Evolutionary conservation across 2,113 vertebrate species (phyloP), one percentile per base, ranked within the genome.

Genomic region (Megaleporinus macrocephalus): DNA sequence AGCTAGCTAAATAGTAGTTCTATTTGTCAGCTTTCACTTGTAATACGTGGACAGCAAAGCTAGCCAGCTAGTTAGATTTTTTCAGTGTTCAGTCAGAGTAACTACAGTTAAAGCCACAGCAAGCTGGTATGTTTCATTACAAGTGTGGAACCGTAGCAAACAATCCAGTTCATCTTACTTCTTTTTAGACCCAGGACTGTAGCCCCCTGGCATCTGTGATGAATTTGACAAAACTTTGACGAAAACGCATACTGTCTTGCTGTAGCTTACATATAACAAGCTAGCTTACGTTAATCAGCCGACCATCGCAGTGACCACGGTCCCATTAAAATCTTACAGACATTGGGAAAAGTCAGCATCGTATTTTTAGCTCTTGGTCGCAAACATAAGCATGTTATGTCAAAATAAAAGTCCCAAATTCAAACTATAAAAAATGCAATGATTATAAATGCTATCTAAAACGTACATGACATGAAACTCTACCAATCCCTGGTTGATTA

Each of bases 161-260:
- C 14, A 12, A 1, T 51, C 7, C 13, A 55, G 53, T 6, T 55
- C 22, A 53, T 51, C 76, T 78, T 30, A 78, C 76, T 36, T 68
- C 62, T 78, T 78, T 78, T 78, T 11, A 77, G 41, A 77, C 75
- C 30, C 61, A 44, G 29, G 29, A 22, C 24, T 62, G 30, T 5
- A 51, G 49, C 14, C 49, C 49, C 5, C 16, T 18, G 49, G 16
- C 49, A 51, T 51, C 49, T 51, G 16, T 16, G 14, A 51, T 18
- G 2, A 51, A 5, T 51, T 51, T 51, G 15, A 51, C 36, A 7
- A 36, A 36, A 36, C 36, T 51, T 1, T 3, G 47, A 49, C 47
- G 15, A 15, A 51, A 51, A 51, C 49, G 47, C 47, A 49, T 15
- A 51, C 49, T 63, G 24, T 63, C n/a, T 27, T 24, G 1, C 29